A percentile compares a stretch with the other conserved stretches of the same genome.
Evolutionary conservation across 1,140 invertebrate genomes (phyloP).

Genomic region (Papilio aristodemus): DNA sequence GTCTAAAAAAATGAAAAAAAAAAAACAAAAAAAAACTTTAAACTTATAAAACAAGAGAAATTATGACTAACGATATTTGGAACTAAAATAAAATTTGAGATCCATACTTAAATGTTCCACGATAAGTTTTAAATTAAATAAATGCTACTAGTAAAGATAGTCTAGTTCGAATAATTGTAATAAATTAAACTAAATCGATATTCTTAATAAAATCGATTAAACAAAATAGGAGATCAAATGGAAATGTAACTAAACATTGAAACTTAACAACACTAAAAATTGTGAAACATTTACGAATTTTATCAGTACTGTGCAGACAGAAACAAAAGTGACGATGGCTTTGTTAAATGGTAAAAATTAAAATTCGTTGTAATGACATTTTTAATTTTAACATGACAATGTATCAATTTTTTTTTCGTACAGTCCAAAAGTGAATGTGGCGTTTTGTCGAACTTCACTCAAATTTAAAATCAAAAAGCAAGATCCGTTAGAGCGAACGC

Average conservation of each 20-base stretch:
- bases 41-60: constrained; percentile 47
- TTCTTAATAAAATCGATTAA: constrained; percentile 66
- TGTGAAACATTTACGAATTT: constrained; percentile 39
- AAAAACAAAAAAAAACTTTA: constrained; percentile 45
- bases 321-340: constrained; percentile 33
- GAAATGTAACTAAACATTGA: constrained; percentile 66
- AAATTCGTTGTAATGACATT: constrained; percentile 23
- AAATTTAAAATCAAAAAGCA: constrained; percentile 67
- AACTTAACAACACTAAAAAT: constrained; percentile 71
- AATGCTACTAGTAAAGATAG: constrained; percentile 48
- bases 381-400: constrained; percentile 16
- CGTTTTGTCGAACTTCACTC: constrained; percentile 79
- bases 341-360: constrained; percentile 40
- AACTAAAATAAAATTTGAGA: constrained; percentile 76
- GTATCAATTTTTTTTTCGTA: constrained; percentile 16
- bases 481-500: constrained; percentile 56
- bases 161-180: constrained; percentile 49
- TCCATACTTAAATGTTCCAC: constrained; percentile 54
- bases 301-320: constrained; percentile 6
- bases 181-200: constrained; percentile 70
- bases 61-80: constrained; percentile 75
- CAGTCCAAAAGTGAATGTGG: constrained; percentile 38
- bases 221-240: constrained; percentile 75
- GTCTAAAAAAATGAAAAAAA: constrained; percentile 60
- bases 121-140: constrained; percentile 44